Evolutionary conservation across 2,888 invertebrate genomes (phyloP), one percentile per base, ranked within the genome.

Genomic region (Petrolisthes cinctipes): DNA sequence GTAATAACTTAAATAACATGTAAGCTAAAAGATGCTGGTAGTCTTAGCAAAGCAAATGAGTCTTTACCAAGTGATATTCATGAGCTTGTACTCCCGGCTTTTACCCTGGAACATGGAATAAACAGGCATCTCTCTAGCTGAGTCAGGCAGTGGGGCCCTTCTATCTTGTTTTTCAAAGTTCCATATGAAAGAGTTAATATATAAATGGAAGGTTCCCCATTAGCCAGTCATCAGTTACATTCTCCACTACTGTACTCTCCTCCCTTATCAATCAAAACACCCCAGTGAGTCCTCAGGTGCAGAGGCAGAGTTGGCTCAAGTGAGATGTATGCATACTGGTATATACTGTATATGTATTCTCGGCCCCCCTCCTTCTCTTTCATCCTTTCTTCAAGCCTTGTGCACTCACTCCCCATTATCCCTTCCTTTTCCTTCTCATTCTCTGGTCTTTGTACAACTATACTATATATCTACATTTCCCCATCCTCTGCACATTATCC

Each of bases 251-350:
- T 68, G 66, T 82, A 82, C 73, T 86, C 82, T 66, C 20, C 57
- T 66, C 53, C 56, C 82, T 75, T 54, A 86, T 68, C 75, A 86
- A 86, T 86, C 86, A 87, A 87, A 87, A 83, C 82, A 80, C 57
- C 61, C 78, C 57, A 79, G 83, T 83, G 37, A 71, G 71, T n/a
- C 71, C 82, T 57, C 82, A 82, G 87, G 84, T 88, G 83, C 81
- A 37, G 37, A 37, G 37, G 37, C 37, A 37, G 37, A 37, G 37
- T 37, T 37, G 37, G 37, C 37, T 37, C 37, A 1, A 37, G 37
- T 37, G 37, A 37, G 37, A 37, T 37, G 37, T 37, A 37, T 37
- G 37, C 37, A 37, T 37, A 37, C 37, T 37, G 37, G 37, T 37
- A 37, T 37, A 37, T 37, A 37, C 37, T 1, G 37, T 37, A 37